Base-by-base conservation (phyloP, 2,797 vertebrate species). In the Ctenopoma kingsleyae region DNA sequence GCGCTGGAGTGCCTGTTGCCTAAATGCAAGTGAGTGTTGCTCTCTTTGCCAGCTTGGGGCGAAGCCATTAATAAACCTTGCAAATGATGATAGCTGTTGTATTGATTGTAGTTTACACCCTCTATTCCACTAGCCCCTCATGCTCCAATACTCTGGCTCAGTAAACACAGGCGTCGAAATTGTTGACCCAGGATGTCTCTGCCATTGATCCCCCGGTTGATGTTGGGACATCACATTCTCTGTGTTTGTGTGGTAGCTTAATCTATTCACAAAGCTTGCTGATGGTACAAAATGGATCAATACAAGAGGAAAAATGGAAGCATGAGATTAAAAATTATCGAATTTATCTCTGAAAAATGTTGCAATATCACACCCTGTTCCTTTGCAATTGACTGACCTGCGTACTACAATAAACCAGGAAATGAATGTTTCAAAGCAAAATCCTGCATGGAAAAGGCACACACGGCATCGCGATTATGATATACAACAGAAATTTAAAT, bases 51-150 rank as follows among this genome's bases (percentile, higher is more conserved):
- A n/a, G 85, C 87, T 88, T 27, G 49, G 19, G 81, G 84, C 85
- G 2, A 77, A 77, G 78, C 85, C 91, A 90, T 92, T 91, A 89
- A 92, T 91, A 91, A 87, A 88, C 54, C 69, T 61, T 66, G 84
- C 76, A 89, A 90, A 91, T 92, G 88, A 92, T 90, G 87, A 93
- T 91, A 89, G 90, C 86, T 83, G 86, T 81, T 87, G 64, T 85
- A 93, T 93, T 71, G 90, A 93, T 92, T 89, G 58, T 19, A 69
- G 72, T 85, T 87, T 85, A 74, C 85, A 68, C 80, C 83, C 60
- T 82, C 82, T 58, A 69, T 78, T 87, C 77, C 71, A 78, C 16
- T 43, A 40, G 62, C 47, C 81, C 47, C 25, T 85, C 72, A 79
- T 62, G 67, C 84, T 87, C 62, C 70, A 76, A 87, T 85, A 75